These are phyloP conservation scores for Leptinotarsa defecta DNA, from an alignment of 1,140 invertebrate genomes.

Conservation along the genomic window DNA sequence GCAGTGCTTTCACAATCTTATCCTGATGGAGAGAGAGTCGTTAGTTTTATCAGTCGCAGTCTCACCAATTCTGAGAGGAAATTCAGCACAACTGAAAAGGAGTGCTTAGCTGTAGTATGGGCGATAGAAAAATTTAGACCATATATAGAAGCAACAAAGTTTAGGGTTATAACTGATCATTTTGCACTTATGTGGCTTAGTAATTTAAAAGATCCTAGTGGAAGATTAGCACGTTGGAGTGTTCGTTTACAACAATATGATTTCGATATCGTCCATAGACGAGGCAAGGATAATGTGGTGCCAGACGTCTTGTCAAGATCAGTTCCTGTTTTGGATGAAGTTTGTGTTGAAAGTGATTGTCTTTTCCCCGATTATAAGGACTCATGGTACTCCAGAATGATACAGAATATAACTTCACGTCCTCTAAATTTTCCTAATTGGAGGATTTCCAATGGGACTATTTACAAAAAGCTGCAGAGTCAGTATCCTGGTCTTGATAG, in stretches of 20 bases:
- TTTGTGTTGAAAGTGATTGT: no score
- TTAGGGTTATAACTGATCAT: conserved; percentile 35
- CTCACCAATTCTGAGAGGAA: conserved; percentile 50
- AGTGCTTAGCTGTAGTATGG: background rate
- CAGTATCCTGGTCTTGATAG: background rate
- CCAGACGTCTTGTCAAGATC: conserved; percentile 15
- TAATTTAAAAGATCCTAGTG: conserved; percentile 43
- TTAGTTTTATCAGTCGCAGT: conserved; percentile 46
- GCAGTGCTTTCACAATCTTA: conserved; percentile 38
- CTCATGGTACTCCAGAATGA: conserved; percentile 7
- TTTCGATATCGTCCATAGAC: conserved; percentile 5
- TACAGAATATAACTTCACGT: background rate
- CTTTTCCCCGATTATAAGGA: background rate
- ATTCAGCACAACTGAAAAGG: conserved; percentile 46
- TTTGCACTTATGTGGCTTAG: conserved; percentile 53
- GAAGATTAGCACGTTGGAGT: conserved; percentile 29
- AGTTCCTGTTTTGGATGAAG: background rate
- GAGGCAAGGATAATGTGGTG: conserved; percentile 21
- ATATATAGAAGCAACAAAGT: background rate
- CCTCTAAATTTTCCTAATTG: conserved; percentile 20
- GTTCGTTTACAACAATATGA: background rate
- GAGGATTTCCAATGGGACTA: background rate
- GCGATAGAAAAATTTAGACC: background rate
- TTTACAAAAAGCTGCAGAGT: conserved; percentile 20
- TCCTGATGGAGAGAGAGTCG: conserved; percentile 35